A percentile compares a stretch with the other conserved stretches of the same genome.
Evolutionary conservation across 2,113 vertebrate genomes (phyloP).

Genomic region (Jaculus jaculus): DNA sequence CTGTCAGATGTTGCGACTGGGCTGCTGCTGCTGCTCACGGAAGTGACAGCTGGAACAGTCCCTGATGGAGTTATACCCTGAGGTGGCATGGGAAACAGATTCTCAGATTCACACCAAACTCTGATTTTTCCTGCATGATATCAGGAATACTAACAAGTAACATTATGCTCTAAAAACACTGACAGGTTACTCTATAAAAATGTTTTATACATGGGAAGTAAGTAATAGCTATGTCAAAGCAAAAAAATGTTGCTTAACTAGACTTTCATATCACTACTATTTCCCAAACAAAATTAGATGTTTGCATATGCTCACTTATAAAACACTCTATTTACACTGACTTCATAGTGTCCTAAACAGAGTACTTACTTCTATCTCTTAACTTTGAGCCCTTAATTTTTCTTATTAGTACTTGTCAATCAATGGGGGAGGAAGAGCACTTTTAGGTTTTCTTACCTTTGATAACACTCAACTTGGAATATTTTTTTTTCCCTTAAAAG

Average conservation of each 20-base stretch:
- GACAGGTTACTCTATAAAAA: conserved; percentile 73
- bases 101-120: conserved; percentile 73
- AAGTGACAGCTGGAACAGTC: conserved; percentile 44
- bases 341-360: not conserved
- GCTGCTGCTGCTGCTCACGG: conserved; percentile 65
- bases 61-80: conserved; percentile 74
- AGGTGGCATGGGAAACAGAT: conserved; percentile 76
- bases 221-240: not conserved
- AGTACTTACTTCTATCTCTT: not conserved
- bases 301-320: not conserved
- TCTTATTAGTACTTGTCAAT: not conserved
- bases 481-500: not conserved
- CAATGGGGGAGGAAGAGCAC: conserved; percentile 12
- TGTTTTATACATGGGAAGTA: not conserved
- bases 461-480: conserved; percentile 12
- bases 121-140: conserved; percentile 72
- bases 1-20: conserved; percentile 70
- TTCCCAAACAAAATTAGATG: conserved; percentile 40
- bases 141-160: conserved; percentile 75
- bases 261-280: conserved; percentile 26
- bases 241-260: conserved; percentile 44
- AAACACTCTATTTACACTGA: conserved; percentile 3
- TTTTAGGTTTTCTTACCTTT: conserved; percentile 53
- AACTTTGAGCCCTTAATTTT: not conserved
- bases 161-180: conserved; percentile 71